Percentiles rank a stretch among this genome's conserved stretches.
These are phyloP conservation scores for Acyrthosiphon pisum DNA, from an alignment of 1,140 invertebrate species.

Conservation along the genomic window DNA sequence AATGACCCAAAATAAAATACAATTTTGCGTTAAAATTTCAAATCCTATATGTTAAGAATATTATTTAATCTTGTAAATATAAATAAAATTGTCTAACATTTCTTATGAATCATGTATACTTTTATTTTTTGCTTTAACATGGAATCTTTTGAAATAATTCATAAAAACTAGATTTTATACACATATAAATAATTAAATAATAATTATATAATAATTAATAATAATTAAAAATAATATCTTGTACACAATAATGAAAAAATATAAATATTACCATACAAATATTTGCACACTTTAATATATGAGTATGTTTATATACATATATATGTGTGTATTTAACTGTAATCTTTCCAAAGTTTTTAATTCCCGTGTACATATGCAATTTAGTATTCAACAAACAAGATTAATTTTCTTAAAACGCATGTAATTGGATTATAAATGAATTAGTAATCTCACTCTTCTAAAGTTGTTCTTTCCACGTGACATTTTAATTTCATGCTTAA, in stretches of 20 bases:
- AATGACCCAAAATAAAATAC: background rate
- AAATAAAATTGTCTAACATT: background rate
- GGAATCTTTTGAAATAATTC: background rate
- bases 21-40: background rate
- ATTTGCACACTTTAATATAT: background rate
- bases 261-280: background rate
- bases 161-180: background rate
- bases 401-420: slow-evolving; percentile 12
- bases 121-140: background rate
- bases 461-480: background rate
- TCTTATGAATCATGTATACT: background rate
- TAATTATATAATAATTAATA: too few species aligned
- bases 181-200: too few species aligned
- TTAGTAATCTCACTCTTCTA: slow-evolving; percentile 11
- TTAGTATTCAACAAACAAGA: slow-evolving; percentile 19
- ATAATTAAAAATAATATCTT: background rate
- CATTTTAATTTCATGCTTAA: slow-evolving; percentile 41
- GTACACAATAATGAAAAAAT: background rate
- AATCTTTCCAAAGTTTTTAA: background rate
- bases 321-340: background rate
- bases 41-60: background rate
- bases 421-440: slow-evolving; percentile 33
- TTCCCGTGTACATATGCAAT: background rate
- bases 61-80: background rate
- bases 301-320: background rate